Base-by-base conservation (phyloP, 2,797 vertebrate species). In the Buceros bicornis region DNA sequence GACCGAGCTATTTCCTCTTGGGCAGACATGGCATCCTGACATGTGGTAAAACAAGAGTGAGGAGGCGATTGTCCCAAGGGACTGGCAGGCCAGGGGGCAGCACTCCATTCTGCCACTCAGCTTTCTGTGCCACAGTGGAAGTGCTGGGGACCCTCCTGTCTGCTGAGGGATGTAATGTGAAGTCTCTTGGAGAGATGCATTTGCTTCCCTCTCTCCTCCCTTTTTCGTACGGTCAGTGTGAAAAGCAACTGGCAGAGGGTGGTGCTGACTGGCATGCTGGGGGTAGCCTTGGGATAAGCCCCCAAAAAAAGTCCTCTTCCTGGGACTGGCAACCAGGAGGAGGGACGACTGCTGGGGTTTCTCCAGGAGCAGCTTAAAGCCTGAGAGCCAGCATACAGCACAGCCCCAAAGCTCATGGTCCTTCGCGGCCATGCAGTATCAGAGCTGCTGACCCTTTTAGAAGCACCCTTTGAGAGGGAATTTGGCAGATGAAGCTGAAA, bases 341-440 rank as follows among this genome's bases (percentile, higher is more conserved):
- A 92, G 40, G 50, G 29, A 35, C 19, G 61, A 58, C 54, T 72
- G 11, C 85, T 65, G n/a, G 47, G 16, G 21, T n/a, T 84, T 84
- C 3, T 0, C 33, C 8, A 1, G 20, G 42, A 76, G 31, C 4
- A 2, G 35, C 24, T 4, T 5, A 3, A 26, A 20, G 42, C 35
- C 82, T 67, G 40, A 2, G 13, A 79, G 57, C 20, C 40, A 66
- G 37, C 22, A 58, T 35, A 35, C 18, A 56, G 40, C 57, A 19
- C 6, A 0, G 11, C 20, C n/a, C 61, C 57, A 71, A 56, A 78
- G 29, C 28, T 26, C 0, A 0, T 4, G 2, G 19, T 86, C 28
- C 58, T 25, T 65, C 0, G 0, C 13, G 33, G 10, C 10, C 40
- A 45, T 0, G 0, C 53, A 17, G 15, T 65, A 53, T 35, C 74